A percentile compares a stretch with the other conserved stretches of the same genome.
Conservation (phyloP, 2,888 invertebrate genomes). For the Leuctra nigra region DNA sequence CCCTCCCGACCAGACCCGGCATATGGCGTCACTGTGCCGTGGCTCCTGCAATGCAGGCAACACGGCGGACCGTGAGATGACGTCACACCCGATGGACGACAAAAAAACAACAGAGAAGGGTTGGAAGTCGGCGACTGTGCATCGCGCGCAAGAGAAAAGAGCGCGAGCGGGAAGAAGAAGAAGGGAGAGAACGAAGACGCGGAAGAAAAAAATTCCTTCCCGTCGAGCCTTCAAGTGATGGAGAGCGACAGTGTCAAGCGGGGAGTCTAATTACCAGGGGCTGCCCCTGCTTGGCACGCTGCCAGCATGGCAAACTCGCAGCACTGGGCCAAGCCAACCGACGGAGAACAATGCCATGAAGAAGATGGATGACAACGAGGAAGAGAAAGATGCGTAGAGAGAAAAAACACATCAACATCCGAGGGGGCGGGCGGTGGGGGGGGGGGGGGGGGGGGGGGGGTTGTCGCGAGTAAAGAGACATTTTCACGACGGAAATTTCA, state of each 20-base stretch:
- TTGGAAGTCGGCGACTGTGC: background rate
- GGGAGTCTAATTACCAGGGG: conserved; percentile 28
- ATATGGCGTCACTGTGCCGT: conserved; percentile 16
- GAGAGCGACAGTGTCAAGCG: conserved; percentile 27
- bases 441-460: background rate
- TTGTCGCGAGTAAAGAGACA: background rate
- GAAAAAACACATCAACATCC: conserved; percentile 8
- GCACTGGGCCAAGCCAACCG: background rate
- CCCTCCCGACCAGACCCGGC: conserved; percentile 16
- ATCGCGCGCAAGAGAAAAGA: background rate
- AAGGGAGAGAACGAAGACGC: background rate
- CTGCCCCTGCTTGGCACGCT: conserved; percentile 21
- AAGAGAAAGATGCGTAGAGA: conserved; percentile 3
- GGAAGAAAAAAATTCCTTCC: conserved; percentile 2
- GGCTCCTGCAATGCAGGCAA: conserved; percentile 22
- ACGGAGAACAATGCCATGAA: background rate
- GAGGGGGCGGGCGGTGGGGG: background rate
- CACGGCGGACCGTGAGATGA: conserved; percentile 18
- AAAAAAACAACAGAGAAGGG: conserved; percentile 11
- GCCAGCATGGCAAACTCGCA: conserved; percentile 20
- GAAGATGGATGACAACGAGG: background rate
- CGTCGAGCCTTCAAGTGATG: conserved; percentile 19
- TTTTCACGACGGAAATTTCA: conserved; percentile 1
- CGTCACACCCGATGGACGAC: conserved; percentile 7
- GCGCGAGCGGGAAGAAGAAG: conserved; percentile 6